Conservation (phyloP, 2,113 vertebrate genomes). For the Atherinomorus stipes region DNA sequence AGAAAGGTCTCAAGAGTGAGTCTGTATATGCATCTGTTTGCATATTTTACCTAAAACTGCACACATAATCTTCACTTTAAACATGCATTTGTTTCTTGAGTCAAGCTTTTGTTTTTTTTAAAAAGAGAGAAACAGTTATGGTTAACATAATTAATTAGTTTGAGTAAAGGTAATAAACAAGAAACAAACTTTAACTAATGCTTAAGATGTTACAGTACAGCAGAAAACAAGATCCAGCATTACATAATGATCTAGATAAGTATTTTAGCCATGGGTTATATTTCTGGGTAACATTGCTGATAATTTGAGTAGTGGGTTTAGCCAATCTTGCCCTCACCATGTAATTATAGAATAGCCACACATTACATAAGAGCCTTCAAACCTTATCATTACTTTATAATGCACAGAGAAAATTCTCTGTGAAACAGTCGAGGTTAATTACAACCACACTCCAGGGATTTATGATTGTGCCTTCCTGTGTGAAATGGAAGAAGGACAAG, state of each 20-base stretch:
- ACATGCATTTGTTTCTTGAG: no score
- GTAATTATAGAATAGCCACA: conserved; percentile 12
- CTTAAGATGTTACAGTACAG: not conserved
- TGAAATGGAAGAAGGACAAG: conserved; percentile 6
- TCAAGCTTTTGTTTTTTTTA: no score
- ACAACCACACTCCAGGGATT: conserved; percentile 3
- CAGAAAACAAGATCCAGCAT: no score
- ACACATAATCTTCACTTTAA: no score
- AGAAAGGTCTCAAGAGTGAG: not conserved
- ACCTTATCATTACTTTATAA: conserved; percentile 10
- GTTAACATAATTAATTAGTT: no score
- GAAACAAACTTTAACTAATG: no score
- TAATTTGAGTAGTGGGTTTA: not conserved
- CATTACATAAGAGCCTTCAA: conserved; percentile 8
- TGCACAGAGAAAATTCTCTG: conserved; percentile 11
- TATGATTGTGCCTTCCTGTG: conserved; percentile 3
- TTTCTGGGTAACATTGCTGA: not conserved
- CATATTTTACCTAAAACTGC: no score
- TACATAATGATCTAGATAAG: not conserved
- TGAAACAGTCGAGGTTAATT: conserved; percentile 24
- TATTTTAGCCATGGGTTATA: not conserved
- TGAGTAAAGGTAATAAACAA: no score
- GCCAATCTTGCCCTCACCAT: not conserved
- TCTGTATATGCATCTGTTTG: not conserved
- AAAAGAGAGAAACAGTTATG: no score